A percentile compares a stretch with the other conserved stretches of the same genome.
These are phyloP conservation scores for Hippocampus comes DNA, from an alignment of 2,113 vertebrate species.

Conservation along the genomic window DNA sequence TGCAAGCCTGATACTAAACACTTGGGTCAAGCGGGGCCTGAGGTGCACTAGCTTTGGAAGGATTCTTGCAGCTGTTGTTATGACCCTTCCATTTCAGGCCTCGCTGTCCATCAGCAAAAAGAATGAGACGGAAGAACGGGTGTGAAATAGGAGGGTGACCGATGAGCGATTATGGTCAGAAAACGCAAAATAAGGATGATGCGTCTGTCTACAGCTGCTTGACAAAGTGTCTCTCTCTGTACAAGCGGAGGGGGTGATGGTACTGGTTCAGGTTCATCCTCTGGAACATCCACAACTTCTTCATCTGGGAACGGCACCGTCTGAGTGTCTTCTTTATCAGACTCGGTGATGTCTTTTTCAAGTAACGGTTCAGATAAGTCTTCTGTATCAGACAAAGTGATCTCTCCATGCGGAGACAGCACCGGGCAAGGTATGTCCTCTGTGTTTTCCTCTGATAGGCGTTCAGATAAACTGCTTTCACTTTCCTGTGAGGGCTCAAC, in stretches of 20 bases:
- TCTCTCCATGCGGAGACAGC: slow-evolving; percentile 8
- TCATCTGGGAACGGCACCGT: not conserved
- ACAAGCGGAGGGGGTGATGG: not conserved
- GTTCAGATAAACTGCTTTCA: not conserved
- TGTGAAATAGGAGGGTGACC: slow-evolving; percentile 30
- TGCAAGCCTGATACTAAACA: slow-evolving; percentile 54
- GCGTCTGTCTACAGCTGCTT: slow-evolving; percentile 14
- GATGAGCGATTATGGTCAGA: slow-evolving; percentile 42
- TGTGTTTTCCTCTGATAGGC: not conserved
- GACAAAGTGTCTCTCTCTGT: slow-evolving; percentile 26
- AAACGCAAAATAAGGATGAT: slow-evolving; percentile 32
- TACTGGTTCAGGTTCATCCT: not conserved
- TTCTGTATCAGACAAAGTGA: slow-evolving; percentile 4
- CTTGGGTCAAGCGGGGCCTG: slow-evolving; percentile 29
- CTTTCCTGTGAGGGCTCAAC: not conserved
- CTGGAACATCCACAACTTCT: not conserved
- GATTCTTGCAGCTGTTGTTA: slow-evolving; percentile 70
- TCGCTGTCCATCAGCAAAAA: slow-evolving; percentile 30
- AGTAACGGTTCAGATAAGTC: not conserved
- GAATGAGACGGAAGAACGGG: slow-evolving; percentile 17
- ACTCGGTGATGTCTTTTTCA: not conserved
- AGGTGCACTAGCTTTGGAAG: slow-evolving; percentile 41
- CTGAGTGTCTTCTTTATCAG: not conserved
- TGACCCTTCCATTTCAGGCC: slow-evolving; percentile 60
- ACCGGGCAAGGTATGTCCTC: slow-evolving; percentile 5